Evolutionary conservation across 2,797 vertebrate genomes (phyloP), one percentile per base, ranked within the genome.

Genomic region (Microtus obscurus): DNA sequence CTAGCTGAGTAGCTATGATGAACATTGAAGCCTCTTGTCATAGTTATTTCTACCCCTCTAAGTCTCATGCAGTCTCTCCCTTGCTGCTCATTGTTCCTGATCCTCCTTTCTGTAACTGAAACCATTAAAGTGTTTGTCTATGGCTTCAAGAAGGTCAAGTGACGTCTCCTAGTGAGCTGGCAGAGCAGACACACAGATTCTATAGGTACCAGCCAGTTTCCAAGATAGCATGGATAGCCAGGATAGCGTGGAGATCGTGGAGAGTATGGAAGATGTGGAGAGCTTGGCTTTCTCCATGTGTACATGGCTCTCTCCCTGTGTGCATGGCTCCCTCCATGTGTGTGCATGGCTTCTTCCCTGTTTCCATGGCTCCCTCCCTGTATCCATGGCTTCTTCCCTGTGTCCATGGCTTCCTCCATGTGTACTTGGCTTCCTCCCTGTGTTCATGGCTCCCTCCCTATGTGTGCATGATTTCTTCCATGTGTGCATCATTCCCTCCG

Each of bases 381-480:
- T 74, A 2, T 76, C 1, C 73, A 29, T 76, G 12, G 40, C 5
- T 45, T 0, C 9, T 4, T 23, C 3, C 21, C n/a, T 69, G 31
- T 69, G 6, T 69, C 0, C 34, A 69, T n/a, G 31, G 27, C 31
- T 69, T 1, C 31, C 48, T 23, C 51, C 51, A 2, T n/a, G 17
- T 19, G 67, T n/a, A 6, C 34, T 3, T 69, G 0, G 6, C 0
- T 31, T 21, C 21, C 12, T 80, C 43, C n/a, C 3, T n/a, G 31
- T 69, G 6, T 69, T 0, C 67, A 69, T n/a, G 31, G 27, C 31
- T 69, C 2, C 14, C 51, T 25, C 53, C 53, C 3, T 37, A 48
- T 48, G 19, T 10, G 69, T 21, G 8, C n/a, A 9, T 37, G 1
- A 1, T 0, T 34, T 21, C 16, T 9, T 80, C 43, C n/a, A 1